phyloP scores from a whole-genome alignment of 35 echinoderm and acorn worm genomes.

The Nesometra sesokonis region DNA sequence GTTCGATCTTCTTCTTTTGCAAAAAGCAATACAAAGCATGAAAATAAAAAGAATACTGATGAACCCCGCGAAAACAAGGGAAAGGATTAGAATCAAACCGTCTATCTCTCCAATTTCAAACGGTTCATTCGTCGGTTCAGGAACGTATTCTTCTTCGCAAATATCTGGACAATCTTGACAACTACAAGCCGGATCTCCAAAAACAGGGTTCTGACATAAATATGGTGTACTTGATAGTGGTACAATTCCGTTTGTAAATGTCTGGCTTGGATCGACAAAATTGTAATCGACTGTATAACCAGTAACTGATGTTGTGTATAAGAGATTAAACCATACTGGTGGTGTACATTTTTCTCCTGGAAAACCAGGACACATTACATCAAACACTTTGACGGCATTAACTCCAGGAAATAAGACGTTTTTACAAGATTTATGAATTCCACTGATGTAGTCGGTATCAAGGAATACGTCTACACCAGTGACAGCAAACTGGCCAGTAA shows the following conservation, averaged over 20 bases:
- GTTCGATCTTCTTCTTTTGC: background rate
- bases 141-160: background rate
- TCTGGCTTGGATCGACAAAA: background rate
- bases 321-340: constrained; percentile 33
- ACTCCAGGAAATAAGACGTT: constrained; percentile 49
- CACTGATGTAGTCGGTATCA: constrained; percentile 1
- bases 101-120: constrained; percentile 44
- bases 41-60: background rate
- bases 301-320: constrained; percentile 20
- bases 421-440: constrained; percentile 35
- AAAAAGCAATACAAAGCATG: background rate
- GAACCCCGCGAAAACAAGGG: constrained; percentile 6
- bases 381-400: constrained; percentile 40
- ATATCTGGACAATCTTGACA: constrained; percentile 49
- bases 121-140: constrained; percentile 3
- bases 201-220: constrained; percentile 7
- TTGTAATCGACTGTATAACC: constrained; percentile 15
- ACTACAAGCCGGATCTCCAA: constrained; percentile 25
- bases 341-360: constrained; percentile 47
- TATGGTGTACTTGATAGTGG: constrained; percentile 4
- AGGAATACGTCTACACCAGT: constrained; percentile 10
- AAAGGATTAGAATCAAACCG: constrained; percentile 31
- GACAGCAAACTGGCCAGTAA: too few species aligned
- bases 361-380: constrained; percentile 41
- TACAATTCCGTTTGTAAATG: constrained; percentile 1